phyloP scores from a whole-genome alignment of 2,888 invertebrate species.

The Cancer borealis region DNA sequence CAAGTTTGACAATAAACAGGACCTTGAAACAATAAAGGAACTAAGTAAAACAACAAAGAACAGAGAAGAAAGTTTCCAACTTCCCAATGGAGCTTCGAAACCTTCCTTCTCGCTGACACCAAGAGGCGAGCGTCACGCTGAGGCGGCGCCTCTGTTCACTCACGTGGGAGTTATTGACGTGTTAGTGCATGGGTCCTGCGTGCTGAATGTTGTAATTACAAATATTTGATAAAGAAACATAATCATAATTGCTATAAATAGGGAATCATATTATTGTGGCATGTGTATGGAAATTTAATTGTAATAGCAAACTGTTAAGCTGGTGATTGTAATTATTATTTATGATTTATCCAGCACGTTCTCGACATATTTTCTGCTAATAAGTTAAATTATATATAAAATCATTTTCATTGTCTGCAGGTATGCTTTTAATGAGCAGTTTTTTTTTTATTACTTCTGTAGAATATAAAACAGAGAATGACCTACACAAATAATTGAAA shows the following conservation, averaged over 20 bases:
- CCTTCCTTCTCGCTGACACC: not conserved
- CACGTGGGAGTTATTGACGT: not conserved
- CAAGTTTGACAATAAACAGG: not conserved
- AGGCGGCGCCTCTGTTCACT: not conserved
- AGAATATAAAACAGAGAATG: too few species aligned
- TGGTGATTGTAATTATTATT: not conserved
- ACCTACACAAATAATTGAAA: too few species aligned
- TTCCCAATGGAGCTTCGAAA: not conserved
- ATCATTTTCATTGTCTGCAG: too few species aligned
- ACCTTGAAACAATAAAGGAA: constrained; percentile 2
- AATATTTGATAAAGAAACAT: too few species aligned
- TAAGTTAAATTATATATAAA: too few species aligned
- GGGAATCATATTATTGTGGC: too few species aligned
- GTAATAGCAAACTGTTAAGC: not conserved
- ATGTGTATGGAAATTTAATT: too few species aligned
- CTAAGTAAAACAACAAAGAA: not conserved
- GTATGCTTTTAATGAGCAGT: too few species aligned
- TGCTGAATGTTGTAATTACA: not conserved
- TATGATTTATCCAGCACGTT: too few species aligned
- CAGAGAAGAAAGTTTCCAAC: not conserved
- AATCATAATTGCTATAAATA: too few species aligned
- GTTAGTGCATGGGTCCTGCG: not conserved
- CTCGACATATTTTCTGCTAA: too few species aligned
- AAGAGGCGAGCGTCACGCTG: not conserved
- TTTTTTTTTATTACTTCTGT: too few species aligned